Base-by-base conservation (phyloP, 2,888 invertebrate genomes). In the Magallana nippona region DNA sequence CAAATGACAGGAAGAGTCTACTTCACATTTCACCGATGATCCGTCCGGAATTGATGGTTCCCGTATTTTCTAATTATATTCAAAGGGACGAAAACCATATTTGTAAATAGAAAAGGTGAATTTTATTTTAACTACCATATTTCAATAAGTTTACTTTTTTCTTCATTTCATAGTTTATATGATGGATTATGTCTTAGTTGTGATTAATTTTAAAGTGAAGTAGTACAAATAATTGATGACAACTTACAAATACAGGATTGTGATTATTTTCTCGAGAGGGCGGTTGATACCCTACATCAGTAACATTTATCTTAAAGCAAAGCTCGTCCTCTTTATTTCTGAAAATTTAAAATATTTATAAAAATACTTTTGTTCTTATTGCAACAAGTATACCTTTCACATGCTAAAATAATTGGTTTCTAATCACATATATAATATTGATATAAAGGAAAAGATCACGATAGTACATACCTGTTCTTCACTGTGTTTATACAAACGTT, bases 1-100 rank as follows among this genome's bases (percentile, higher is more conserved):
- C 5, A 85, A 15, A 78, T 85, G 85, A 81, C 85, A 85, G 10
- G 81, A 22, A n/a, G 63, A 22, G 32, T 62, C 22, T 55, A 78
- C 57, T 8, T 81, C 78, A 83, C 85, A 85, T 1, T 78, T 80
- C 17, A 83, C 83, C 1, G 83, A 57, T 8, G 85, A 81, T n/a
- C 80, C 83, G 15, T 82, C 58, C 17, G 83, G 81, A 15, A 83
- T 44, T 17, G 83, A 62, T 27, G 81, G 81, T 17, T 44, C 22
- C 5, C 10, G 27, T 62, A 62, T 81, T 17, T 79, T 79, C 79
- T 79, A n/a, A 19, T 27, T 5, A 62, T 15, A 60, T 22, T 44
- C 44, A 44, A 44, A 8, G 0, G 44, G 0, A 44, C 44, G 8
- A 44, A 44, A 55, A 44, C 3, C 3, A 44, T n/a, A 55, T 78